phyloP scores from a whole-genome alignment of 2,888 invertebrate species.

The Sinelater perroti region DNA sequence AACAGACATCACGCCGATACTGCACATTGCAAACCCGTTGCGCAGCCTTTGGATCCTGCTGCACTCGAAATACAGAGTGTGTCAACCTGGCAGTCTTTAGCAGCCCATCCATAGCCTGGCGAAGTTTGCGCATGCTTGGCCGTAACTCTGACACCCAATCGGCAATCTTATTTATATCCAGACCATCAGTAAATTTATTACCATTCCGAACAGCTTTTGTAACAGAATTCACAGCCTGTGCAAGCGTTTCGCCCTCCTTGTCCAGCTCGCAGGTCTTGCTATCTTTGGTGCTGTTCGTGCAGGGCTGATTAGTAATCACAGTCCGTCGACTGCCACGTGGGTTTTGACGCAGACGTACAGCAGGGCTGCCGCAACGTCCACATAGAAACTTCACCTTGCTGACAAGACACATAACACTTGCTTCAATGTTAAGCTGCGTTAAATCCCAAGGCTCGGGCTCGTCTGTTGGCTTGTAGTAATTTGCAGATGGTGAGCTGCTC shows the following conservation, averaged over 20 bases:
- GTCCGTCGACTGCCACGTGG: constrained; percentile 44
- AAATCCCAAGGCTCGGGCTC: constrained; percentile 88
- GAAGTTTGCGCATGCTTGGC: constrained; percentile 81
- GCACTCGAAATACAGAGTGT: constrained; percentile 83
- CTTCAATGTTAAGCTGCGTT: constrained; percentile 86
- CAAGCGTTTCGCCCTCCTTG: constrained; percentile 51
- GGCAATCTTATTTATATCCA: constrained; percentile 73
- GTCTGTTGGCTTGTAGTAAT: constrained; percentile 81
- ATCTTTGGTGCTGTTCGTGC: constrained; percentile 43
- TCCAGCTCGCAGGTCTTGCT: constrained; percentile 41
- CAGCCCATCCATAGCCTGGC: constrained; percentile 82
- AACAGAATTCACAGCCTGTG: constrained; percentile 65
- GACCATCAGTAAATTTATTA: constrained; percentile 77
- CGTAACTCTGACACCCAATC: constrained; percentile 81
- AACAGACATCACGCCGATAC: constrained; percentile 88
- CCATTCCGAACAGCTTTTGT: constrained; percentile 68
- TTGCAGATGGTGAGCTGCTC: constrained; percentile 72
- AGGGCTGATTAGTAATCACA: constrained; percentile 48
- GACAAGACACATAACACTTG: constrained; percentile 85
- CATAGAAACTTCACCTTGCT: constrained; percentile 84
- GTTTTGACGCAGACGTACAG: constrained; percentile 70
- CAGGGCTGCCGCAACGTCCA: constrained; percentile 77
- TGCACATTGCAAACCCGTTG: constrained; percentile 76
- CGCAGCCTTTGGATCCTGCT: constrained; percentile 80
- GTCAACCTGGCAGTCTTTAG: constrained; percentile 79